These are phyloP conservation scores for Sapajus apella DNA, from an alignment of 2,113 vertebrate genomes.

Conservation along the genomic window DNA sequence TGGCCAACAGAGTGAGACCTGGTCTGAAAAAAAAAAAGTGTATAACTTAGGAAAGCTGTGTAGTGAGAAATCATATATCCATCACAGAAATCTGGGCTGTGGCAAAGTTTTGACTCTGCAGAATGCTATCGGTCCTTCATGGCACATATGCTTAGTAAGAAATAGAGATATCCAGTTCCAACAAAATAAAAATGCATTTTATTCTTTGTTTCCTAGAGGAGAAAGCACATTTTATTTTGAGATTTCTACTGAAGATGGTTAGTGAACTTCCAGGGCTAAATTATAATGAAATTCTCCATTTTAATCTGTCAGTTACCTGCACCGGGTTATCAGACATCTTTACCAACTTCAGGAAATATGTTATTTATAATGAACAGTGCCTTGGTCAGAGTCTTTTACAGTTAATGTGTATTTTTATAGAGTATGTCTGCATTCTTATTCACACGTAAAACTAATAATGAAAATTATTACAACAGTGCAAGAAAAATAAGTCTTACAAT, in stretches of 20 bases:
- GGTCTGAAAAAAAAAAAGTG: not conserved
- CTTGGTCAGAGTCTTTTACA: not conserved
- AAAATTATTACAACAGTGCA: not conserved
- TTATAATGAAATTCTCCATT: not conserved
- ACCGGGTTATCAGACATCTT: not conserved
- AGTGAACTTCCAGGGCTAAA: not conserved
- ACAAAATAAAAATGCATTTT: not conserved
- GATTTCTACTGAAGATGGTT: not conserved
- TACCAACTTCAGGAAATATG: not conserved
- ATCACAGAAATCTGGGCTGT: not conserved
- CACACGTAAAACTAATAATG: not conserved
- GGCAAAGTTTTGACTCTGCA: not conserved
- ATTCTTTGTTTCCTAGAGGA: not conserved
- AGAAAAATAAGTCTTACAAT: not conserved
- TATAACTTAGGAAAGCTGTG: not conserved
- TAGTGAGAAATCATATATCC: not conserved
- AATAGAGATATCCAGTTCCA: not conserved
- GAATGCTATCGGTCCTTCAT: not conserved
- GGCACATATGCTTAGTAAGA: not conserved
- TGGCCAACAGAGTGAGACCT: too few relatives aligned
- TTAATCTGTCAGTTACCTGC: not conserved
- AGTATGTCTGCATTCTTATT: not conserved
- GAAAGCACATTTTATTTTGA: not conserved
- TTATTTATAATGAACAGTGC: not conserved
- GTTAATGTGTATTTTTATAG: not conserved